phyloP scores from a whole-genome alignment of 2,113 vertebrate species.

The Trogon melanurus region DNA sequence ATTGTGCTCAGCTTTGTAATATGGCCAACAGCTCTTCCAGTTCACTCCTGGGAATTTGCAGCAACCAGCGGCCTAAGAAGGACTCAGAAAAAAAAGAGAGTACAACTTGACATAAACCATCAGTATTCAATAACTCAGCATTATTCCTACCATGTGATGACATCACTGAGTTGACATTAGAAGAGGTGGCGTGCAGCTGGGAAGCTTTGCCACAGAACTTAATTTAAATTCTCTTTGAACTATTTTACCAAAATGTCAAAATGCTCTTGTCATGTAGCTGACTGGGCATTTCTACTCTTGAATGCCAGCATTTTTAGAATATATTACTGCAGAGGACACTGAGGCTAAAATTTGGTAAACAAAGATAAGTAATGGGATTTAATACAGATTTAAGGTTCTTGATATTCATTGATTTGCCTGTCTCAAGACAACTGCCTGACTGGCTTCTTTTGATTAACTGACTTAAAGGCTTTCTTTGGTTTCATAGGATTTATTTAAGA shows the following conservation, averaged over 20 bases:
- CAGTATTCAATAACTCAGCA: neutral
- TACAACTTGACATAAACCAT: neutral
- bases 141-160: neutral
- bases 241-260: neutral
- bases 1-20: neutral
- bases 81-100: neutral
- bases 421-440: slow-evolving; percentile 6
- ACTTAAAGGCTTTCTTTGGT: slow-evolving; percentile 48
- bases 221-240: neutral
- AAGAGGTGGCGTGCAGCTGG: neutral
- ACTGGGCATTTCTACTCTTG: neutral
- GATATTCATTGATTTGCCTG: slow-evolving; percentile 51
- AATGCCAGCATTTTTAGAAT: neutral
- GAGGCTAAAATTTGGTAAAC: slow-evolving; percentile 47
- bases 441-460: slow-evolving; percentile 55
- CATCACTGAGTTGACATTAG: neutral
- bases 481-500: slow-evolving; percentile 49
- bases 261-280: neutral
- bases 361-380: slow-evolving; percentile 54
- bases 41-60: neutral
- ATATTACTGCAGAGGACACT: neutral
- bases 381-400: slow-evolving; percentile 41
- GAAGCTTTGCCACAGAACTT: neutral
- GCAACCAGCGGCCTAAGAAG: neutral
- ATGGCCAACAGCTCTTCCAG: neutral